Percentiles rank a stretch among this genome's conserved stretches.
These are phyloP conservation scores for Cheilosia grossa DNA, from an alignment of 2,888 invertebrate genomes.

Conservation along the genomic window DNA sequence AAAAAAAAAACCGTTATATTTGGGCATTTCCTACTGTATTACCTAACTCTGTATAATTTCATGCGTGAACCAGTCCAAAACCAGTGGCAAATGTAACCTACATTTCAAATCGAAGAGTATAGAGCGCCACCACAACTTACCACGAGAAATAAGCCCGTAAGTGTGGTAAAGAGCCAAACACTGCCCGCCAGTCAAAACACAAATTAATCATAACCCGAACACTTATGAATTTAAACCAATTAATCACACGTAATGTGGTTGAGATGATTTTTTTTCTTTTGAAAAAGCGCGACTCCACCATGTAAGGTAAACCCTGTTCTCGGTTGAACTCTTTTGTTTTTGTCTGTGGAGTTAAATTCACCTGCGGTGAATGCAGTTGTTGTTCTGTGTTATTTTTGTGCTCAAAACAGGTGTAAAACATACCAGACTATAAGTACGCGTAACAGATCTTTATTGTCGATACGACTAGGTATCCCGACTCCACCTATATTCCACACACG, in stretches of 20 bases:
- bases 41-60: conserved; percentile 10
- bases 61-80: conserved; percentile 10
- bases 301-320: conserved; percentile 33
- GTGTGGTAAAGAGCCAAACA: conserved; percentile 19
- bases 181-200: conserved; percentile 37
- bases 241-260: conserved; percentile 40
- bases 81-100: conserved; percentile 31
- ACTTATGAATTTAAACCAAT: conserved; percentile 34
- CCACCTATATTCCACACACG: conserved; percentile 31
- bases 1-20: conserved; percentile 6
- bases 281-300: neutral
- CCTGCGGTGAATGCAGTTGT: conserved; percentile 26
- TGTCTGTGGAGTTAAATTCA: neutral
- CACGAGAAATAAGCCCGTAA: conserved; percentile 14
- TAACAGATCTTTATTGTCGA: conserved; percentile 62
- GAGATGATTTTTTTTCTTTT: neutral
- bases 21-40: neutral
- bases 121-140: conserved; percentile 1
- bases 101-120: neutral
- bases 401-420: conserved; percentile 58
- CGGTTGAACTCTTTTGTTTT: conserved; percentile 53
- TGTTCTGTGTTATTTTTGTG: conserved; percentile 6
- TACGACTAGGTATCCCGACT: conserved; percentile 19
- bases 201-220: conserved; percentile 28
- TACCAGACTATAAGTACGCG: conserved; percentile 24